phyloP scores from a whole-genome alignment of 2,113 vertebrate genomes.

The Cynoglossus semilaevis region DNA sequence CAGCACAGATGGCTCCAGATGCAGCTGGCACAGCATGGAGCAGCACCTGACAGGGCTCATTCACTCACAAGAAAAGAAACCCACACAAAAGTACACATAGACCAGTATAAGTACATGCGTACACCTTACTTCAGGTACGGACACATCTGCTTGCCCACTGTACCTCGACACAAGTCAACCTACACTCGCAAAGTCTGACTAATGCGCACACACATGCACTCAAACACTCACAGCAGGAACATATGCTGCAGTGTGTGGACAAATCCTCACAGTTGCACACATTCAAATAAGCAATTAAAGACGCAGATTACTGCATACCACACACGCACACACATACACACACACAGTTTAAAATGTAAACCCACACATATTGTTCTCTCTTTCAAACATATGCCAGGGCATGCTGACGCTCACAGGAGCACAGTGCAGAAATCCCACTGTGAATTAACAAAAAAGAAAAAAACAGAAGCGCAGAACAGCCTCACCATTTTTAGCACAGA shows the following conservation, averaged over 20 bases:
- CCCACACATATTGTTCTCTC: conserved; percentile 65
- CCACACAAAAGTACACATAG: conserved; percentile 39
- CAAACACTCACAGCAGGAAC: conserved; percentile 71
- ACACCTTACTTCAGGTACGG: conserved; percentile 40
- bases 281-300: conserved; percentile 70
- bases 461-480: conserved; percentile 41
- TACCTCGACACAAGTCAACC: conserved; percentile 49
- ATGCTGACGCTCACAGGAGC: conserved; percentile 52
- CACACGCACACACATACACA: conserved; percentile 19
- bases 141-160: conserved; percentile 54
- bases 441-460: conserved; percentile 30
- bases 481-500: conserved; percentile 31
- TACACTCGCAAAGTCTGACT: conserved; percentile 33
- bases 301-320: conserved; percentile 62
- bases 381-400: conserved; percentile 66
- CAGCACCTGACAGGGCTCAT: conserved; percentile 73
- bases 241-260: conserved; percentile 69
- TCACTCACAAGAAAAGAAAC: conserved; percentile 52
- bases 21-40: conserved; percentile 73
- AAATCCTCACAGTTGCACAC: conserved; percentile 65
- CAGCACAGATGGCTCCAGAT: conserved; percentile 77
- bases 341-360: conserved; percentile 44
- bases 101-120: conserved; percentile 17
- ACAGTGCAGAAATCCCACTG: conserved; percentile 61
- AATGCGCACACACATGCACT: conserved; percentile 59